A percentile compares a stretch with the other conserved stretches of the same genome.
Evolutionary conservation across 2,113 vertebrate genomes (phyloP).

Genomic region (Craseonycteris thonglongyai): DNA sequence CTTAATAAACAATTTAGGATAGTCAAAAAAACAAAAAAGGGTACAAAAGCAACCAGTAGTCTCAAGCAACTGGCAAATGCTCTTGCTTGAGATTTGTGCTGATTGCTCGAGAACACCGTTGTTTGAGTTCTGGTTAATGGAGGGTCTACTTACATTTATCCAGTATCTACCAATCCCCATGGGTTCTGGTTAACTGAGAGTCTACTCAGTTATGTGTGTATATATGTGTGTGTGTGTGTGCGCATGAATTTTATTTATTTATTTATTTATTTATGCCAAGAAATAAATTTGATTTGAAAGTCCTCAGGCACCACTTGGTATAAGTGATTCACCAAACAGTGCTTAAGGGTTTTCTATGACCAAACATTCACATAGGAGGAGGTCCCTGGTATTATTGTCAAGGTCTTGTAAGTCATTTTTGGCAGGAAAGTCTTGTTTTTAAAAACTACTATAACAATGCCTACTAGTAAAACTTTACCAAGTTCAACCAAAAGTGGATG

Average conservation of each 20-base stretch:
- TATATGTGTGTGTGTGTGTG: too few relatives aligned
- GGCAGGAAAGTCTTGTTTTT: constrained; percentile 9
- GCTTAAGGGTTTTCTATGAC: neutral
- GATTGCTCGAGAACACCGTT: too few relatives aligned
- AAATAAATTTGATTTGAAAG: constrained; percentile 9
- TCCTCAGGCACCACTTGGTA: neutral
- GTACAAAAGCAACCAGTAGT: too few relatives aligned
- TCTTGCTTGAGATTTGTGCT: too few relatives aligned
- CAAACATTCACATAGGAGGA: neutral
- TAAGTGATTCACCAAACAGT: neutral
- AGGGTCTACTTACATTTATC: too few relatives aligned
- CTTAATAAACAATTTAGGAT: neutral
- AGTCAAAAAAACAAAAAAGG: neutral
- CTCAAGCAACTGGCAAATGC: too few relatives aligned
- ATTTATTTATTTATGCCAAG: neutral
- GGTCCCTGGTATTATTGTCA: neutral
- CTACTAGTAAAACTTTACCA: neutral
- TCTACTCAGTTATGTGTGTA: too few relatives aligned
- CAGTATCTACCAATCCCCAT: too few relatives aligned
- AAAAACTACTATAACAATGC: neutral
- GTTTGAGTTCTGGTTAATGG: too few relatives aligned
- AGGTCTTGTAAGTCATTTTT: neutral
- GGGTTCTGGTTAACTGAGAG: too few relatives aligned
- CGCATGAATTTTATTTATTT: too few relatives aligned
- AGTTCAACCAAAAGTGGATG: neutral